Evolutionary conservation across 2,113 vertebrate species (phyloP).

Genomic region (Excalfactoria chinensis): DNA sequence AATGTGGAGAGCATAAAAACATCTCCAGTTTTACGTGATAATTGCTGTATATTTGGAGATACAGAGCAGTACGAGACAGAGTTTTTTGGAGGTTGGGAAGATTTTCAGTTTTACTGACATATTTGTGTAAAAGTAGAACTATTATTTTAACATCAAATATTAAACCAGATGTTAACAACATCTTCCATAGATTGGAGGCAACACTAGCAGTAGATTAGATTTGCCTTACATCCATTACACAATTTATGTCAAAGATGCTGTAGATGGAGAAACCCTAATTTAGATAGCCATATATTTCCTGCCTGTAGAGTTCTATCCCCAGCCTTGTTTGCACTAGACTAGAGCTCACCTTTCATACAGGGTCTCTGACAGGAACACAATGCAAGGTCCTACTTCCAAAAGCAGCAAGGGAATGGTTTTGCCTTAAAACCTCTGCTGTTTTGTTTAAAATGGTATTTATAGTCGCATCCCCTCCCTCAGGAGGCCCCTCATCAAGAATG

Average conservation of each 20-base stretch:
- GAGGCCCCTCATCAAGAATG: background rate
- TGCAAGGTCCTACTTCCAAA: background rate
- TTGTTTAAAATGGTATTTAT: background rate
- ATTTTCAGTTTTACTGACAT: background rate
- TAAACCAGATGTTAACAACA: background rate
- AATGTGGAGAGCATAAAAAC: background rate
- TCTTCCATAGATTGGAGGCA: background rate
- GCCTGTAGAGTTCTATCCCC: background rate
- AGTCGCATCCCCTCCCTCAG: background rate
- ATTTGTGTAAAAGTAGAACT: background rate
- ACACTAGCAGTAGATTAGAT: background rate
- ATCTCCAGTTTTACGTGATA: background rate
- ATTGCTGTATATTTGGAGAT: background rate
- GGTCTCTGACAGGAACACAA: background rate
- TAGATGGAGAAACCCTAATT: background rate
- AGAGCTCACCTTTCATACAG: background rate
- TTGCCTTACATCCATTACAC: background rate
- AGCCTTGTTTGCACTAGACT: background rate
- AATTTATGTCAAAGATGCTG: background rate
- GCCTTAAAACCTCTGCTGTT: background rate
- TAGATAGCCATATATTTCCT: background rate
- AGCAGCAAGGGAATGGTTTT: background rate
- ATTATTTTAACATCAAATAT: background rate
- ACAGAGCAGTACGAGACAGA: background rate
- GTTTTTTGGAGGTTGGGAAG: background rate